Conservation (phyloP, 2,797 vertebrate genomes). For the Esox masquinongy region DNA sequence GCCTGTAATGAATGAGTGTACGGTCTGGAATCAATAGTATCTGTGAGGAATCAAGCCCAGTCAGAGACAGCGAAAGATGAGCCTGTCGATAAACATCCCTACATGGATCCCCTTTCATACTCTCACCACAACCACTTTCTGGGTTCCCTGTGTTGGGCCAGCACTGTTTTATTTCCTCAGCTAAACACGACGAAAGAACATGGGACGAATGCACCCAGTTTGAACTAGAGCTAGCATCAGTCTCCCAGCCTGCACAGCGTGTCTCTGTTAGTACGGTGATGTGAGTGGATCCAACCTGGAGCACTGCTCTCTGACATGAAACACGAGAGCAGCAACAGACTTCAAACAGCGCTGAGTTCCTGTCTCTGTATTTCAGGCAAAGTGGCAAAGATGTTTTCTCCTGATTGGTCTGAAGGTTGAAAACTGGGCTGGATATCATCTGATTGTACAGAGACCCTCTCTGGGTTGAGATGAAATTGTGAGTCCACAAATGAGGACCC, state of each 20-base stretch:
- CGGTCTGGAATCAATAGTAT: conserved; percentile 73
- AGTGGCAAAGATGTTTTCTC: not conserved
- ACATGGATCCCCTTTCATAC: conserved; percentile 32
- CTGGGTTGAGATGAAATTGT: conserved; percentile 15
- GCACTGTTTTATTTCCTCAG: conserved; percentile 23
- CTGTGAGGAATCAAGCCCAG: conserved; percentile 68
- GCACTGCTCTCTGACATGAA: not conserved
- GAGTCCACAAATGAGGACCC: not conserved
- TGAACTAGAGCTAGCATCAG: not conserved
- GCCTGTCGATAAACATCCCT: conserved; percentile 39
- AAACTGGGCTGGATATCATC: conserved; percentile 11
- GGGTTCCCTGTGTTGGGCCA: conserved; percentile 38
- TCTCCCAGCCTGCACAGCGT: not conserved
- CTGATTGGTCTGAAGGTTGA: not conserved
- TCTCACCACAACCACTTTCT: not conserved
- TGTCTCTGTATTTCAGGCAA: not conserved
- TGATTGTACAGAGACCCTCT: conserved; percentile 10
- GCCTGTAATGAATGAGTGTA: conserved; percentile 73
- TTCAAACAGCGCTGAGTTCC: conserved; percentile 8
- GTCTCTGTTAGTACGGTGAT: not conserved
- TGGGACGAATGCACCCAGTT: not conserved
- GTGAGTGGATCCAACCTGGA: not conserved
- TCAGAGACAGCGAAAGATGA: conserved; percentile 61
- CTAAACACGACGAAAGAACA: not conserved
- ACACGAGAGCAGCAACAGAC: not conserved